A percentile compares a stretch with the other conserved stretches of the same genome.
Evolutionary conservation across 2,888 invertebrate genomes (phyloP).

Genomic region (Suillia variegata): DNA sequence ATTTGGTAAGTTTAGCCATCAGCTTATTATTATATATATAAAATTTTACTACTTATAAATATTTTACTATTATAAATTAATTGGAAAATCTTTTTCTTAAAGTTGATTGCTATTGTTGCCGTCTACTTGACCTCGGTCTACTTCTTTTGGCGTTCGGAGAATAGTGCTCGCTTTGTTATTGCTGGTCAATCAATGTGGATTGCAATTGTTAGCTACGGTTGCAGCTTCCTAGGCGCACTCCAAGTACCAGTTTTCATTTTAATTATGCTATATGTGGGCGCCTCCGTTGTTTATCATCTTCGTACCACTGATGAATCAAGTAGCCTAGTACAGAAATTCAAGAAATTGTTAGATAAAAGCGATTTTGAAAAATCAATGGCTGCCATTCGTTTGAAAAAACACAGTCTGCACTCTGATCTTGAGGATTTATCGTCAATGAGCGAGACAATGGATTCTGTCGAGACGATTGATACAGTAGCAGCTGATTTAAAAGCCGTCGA

Average conservation of each 20-base stretch:
- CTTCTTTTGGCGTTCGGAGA: constrained; percentile 77
- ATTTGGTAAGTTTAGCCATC: constrained; percentile 48
- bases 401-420: constrained; percentile 40
- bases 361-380: constrained; percentile 56
- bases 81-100: constrained; percentile 50
- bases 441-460: constrained; percentile 49
- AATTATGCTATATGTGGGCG: constrained; percentile 66
- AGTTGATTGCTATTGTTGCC: constrained; percentile 71
- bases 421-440: constrained; percentile 55
- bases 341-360: constrained; percentile 49
- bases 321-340: constrained; percentile 45
- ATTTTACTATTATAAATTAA: not conserved
- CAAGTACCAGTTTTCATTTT: constrained; percentile 77
- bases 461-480: constrained; percentile 45
- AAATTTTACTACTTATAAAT: not conserved
- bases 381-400: constrained; percentile 36
- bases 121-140: constrained; percentile 75
- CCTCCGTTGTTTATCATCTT: constrained; percentile 56
- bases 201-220: constrained; percentile 74
- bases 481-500: no score
- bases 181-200: constrained; percentile 78
- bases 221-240: constrained; percentile 75
- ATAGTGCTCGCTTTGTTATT: constrained; percentile 70
- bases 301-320: constrained; percentile 49
- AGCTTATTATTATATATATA: no score